These are phyloP conservation scores for Calyptomena viridis DNA, from an alignment of 2,113 vertebrate species.

Conservation along the genomic window DNA sequence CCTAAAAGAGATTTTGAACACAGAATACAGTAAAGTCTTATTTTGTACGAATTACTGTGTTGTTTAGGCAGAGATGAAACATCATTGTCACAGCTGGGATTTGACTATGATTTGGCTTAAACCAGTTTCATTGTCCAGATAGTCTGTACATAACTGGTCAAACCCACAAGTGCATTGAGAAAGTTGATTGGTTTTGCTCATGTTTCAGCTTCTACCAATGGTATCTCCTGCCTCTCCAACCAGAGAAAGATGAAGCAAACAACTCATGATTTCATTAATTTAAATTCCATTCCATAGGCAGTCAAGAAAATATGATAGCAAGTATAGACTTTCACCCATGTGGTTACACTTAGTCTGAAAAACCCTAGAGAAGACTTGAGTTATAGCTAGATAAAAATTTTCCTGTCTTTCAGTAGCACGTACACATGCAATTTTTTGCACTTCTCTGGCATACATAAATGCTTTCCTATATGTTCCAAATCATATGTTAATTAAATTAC, in stretches of 20 bases:
- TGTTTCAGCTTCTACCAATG: background rate
- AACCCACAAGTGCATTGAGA: background rate
- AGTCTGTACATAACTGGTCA: background rate
- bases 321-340: background rate
- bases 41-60: background rate
- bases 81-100: background rate
- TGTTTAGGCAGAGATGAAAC: background rate
- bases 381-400: background rate
- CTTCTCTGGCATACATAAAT: background rate
- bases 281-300: background rate
- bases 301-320: background rate
- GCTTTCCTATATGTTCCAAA: background rate
- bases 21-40: background rate
- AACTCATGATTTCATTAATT: background rate
- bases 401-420: background rate
- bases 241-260: background rate
- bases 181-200: background rate
- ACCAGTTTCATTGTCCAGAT: background rate
- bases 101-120: background rate
- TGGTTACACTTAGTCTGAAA: background rate
- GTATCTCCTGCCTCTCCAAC: background rate
- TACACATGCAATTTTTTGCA: background rate
- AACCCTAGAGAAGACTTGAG: background rate
- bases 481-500: background rate
- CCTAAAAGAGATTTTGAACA: background rate